phyloP scores from a whole-genome alignment of 2,797 vertebrate genomes.

The Notolabrus celidotus region DNA sequence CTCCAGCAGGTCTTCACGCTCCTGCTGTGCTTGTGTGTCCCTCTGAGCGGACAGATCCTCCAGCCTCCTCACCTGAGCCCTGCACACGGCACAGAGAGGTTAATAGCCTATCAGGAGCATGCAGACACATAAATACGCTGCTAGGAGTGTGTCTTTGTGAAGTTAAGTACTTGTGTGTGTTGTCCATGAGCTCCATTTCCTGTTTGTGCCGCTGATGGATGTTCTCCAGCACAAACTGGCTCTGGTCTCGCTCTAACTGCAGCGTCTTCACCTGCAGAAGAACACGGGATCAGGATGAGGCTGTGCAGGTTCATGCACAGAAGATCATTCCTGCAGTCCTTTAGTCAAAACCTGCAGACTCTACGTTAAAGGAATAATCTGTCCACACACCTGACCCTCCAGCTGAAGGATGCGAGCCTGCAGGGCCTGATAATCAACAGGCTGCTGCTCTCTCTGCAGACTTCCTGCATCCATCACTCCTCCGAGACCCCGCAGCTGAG shows the following conservation, averaged over 20 bases:
- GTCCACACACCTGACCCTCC: constrained; percentile 87
- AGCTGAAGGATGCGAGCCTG: constrained; percentile 86
- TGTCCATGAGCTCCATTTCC: constrained; percentile 89
- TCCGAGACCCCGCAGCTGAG: constrained; percentile 68
- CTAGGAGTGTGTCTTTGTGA: neutral
- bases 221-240: constrained; percentile 84
- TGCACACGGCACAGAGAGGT: constrained; percentile 45
- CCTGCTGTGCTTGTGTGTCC: constrained; percentile 80
- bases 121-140: neutral
- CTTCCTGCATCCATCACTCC: constrained; percentile 50
- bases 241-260: constrained; percentile 88
- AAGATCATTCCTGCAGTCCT: too few species aligned
- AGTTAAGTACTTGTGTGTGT: constrained; percentile 84
- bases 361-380: too few species aligned
- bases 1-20: constrained; percentile 86
- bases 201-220: constrained; percentile 87
- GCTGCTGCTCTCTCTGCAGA: constrained; percentile 66
- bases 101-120: neutral
- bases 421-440: constrained; percentile 73
- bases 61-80: constrained; percentile 85
- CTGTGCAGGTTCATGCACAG: too few species aligned
- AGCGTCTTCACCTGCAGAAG: constrained; percentile 85
- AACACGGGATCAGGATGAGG: constrained; percentile 9
- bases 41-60: constrained; percentile 86
- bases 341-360: too few species aligned